Evolutionary conservation across 2,888 invertebrate genomes (phyloP), one percentile per base, ranked within the genome.

Genomic region (Calameuta filiformis): DNA sequence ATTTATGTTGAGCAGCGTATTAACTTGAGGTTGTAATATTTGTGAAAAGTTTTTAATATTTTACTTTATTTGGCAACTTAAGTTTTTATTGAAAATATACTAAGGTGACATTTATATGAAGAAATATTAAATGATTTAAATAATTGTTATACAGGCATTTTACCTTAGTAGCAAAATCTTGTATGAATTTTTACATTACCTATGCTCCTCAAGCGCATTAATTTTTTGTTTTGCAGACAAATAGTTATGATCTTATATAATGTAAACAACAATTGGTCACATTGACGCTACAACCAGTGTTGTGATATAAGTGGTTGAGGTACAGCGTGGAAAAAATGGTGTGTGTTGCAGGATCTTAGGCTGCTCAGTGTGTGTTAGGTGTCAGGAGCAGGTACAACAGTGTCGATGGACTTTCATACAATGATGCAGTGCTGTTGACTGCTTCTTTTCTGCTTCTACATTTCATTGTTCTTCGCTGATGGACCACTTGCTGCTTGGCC

Each of bases 311-410:
- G 74, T 74, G 74, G 34, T 74, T 23, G 74, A 34, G n/a, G 77
- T 78, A 78, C 68, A 78, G 56, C 73, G 78, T 78, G 73, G 78
- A 78, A 76, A 78, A 78, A 76, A 69, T 78, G 73, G 84, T 90
- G 83, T 89, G 84, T 90, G 90, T 90, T 90, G 80, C 90, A 90
- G 90, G 90, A 84, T 83, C 85, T 84, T 89, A 88, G 87, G 85
- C 82, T 81, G 82, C 79, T 85, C 82, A 83, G 87, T 86, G 87
- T 86, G 87, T 86, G 85, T 89, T 89, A 89, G 88, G 87, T 87
- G 86, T 79, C 83, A 82, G 83, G 34, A 35, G 37, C 37, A 74
- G 74, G 74, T 34, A 35, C 74, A 23, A 74, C 74, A 30, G 30
- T 34, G 74, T 35, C 35, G 35, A 74, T 34, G 74, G 37, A 74